These are phyloP conservation scores for Trichonephila inaurata DNA, from an alignment of 1,140 invertebrate species.

Conservation along the genomic window DNA sequence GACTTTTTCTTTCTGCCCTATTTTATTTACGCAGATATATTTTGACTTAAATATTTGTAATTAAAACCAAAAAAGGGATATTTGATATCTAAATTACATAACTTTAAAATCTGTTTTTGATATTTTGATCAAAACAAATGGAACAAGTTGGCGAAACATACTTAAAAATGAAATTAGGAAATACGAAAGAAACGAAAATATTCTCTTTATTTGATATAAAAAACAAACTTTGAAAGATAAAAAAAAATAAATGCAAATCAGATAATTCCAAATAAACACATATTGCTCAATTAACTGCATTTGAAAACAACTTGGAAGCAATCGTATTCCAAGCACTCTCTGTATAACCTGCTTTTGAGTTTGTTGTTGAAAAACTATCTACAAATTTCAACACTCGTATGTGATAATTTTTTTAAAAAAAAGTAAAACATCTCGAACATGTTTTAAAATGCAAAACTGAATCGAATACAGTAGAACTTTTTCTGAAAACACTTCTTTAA, in stretches of 20 bases:
- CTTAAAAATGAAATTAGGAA: not conserved
- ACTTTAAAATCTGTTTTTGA: not conserved
- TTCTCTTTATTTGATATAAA: not conserved
- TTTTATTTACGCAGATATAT: not conserved
- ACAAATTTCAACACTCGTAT: too few species aligned
- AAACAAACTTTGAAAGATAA: not conserved
- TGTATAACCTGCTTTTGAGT: not conserved
- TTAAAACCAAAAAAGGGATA: not conserved
- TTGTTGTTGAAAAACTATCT: too few species aligned
- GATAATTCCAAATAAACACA: not conserved
- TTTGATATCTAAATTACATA: not conserved
- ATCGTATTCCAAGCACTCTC: not conserved
- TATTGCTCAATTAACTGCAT: not conserved
- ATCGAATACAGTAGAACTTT: too few species aligned
- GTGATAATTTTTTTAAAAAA: too few species aligned
- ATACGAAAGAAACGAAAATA: not conserved
- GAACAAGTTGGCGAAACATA: not conserved
- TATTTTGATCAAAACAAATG: not conserved
- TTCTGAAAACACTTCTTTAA: too few species aligned
- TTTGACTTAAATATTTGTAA: not conserved
- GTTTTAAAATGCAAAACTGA: too few species aligned
- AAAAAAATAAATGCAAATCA: constrained; percentile 11
- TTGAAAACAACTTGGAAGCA: not conserved
- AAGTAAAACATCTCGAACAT: too few species aligned
- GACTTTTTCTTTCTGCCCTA: not conserved